Conservation (phyloP, 2,797 vertebrate species). For the Pangasius sanitwongsei region DNA sequence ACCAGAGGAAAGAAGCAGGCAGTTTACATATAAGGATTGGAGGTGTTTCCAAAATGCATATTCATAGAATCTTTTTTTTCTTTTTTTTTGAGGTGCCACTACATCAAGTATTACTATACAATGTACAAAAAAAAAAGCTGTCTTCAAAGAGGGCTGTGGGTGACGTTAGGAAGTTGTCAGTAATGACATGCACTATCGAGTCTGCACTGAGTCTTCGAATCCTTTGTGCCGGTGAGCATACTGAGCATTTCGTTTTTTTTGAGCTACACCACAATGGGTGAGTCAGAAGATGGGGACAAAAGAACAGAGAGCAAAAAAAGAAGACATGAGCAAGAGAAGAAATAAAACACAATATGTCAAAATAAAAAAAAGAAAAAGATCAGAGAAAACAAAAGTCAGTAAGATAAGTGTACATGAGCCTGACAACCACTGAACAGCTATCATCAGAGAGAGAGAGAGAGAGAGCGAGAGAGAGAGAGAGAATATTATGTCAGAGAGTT, state of each 20-base stretch:
- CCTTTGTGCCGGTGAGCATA: background rate
- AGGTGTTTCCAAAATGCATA: background rate
- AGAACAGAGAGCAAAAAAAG: background rate
- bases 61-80: background rate
- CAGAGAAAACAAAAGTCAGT: slow-evolving; percentile 5
- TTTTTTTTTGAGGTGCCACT: background rate
- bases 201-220: background rate
- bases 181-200: background rate
- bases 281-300: background rate
- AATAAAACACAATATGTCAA: background rate
- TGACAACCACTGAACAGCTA: background rate
- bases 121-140: background rate
- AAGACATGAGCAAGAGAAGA: background rate
- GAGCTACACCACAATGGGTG: background rate
- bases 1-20: background rate
- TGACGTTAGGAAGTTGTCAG: background rate
- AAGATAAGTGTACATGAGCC: background rate
- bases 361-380: background rate
- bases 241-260: background rate
- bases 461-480: background rate
- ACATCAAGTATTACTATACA: background rate
- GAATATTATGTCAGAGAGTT: background rate
- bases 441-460: background rate
- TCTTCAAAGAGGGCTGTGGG: background rate
- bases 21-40: background rate